Evolutionary conservation across 2,797 vertebrate genomes (phyloP).

Genomic region (Danio jaintianensis): DNA sequence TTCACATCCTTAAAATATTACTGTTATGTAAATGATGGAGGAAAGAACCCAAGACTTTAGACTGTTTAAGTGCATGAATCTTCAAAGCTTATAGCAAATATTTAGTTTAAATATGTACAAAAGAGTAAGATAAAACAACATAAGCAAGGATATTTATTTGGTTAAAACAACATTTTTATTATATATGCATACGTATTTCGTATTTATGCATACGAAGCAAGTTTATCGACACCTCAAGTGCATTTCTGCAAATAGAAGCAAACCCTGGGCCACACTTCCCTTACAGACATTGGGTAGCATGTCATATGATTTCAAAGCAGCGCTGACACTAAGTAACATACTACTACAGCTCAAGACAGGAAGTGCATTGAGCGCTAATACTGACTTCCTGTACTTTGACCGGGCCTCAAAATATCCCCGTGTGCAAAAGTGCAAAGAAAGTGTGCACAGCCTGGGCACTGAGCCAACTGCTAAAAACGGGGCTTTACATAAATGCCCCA

Average conservation of each 20-base stretch:
- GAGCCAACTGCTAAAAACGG: constrained; percentile 30
- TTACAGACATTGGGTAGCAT: constrained; percentile 59
- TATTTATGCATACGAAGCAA: constrained; percentile 2
- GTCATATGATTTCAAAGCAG: constrained; percentile 79
- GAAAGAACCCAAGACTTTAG: no score
- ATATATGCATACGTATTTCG: no score
- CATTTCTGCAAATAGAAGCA: constrained; percentile 26
- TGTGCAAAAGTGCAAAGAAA: constrained; percentile 33
- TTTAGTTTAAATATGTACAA: no score
- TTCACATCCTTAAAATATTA: no score
- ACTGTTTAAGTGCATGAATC: no score
- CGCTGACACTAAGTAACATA: constrained; percentile 64
- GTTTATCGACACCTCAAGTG: neutral
- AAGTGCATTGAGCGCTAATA: constrained; percentile 73
- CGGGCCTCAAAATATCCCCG: constrained; percentile 49
- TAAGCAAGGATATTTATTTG: no score
- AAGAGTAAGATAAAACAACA: no score
- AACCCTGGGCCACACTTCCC: constrained; percentile 59
- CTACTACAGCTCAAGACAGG: constrained; percentile 74
- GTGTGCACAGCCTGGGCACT: constrained; percentile 12
- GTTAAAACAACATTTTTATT: no score
- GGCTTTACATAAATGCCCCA: constrained; percentile 28
- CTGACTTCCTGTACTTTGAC: constrained; percentile 74
- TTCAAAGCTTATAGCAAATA: no score
- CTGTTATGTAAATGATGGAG: no score